Conservation (phyloP, 2,113 vertebrate genomes). For the Caretta caretta region DNA sequence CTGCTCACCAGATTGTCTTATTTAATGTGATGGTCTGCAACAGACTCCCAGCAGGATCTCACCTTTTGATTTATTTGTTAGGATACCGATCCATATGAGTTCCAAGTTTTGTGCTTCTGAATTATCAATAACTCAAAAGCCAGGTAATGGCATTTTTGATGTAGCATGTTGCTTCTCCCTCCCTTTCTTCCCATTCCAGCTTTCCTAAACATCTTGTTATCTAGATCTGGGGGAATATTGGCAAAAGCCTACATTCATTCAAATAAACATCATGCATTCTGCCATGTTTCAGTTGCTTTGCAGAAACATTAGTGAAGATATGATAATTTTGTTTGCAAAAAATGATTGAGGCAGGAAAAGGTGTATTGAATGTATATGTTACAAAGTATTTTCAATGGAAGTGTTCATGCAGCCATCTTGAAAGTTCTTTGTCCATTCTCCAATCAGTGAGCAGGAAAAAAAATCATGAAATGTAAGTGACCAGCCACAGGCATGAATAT, state of each 20-base stretch:
- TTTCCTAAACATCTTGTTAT: not conserved
- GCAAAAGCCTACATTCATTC: not conserved
- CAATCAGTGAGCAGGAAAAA: not conserved
- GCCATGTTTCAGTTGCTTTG: not conserved
- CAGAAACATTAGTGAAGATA: not conserved
- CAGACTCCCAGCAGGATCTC: not conserved
- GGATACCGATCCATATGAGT: not conserved
- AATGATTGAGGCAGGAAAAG: not conserved
- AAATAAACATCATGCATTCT: not conserved
- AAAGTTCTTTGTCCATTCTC: not conserved
- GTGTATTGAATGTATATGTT: too few species aligned
- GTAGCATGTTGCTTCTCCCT: not conserved
- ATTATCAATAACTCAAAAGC: not conserved
- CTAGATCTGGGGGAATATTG: accelerated
- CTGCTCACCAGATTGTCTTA: not conserved
- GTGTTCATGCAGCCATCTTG: not conserved
- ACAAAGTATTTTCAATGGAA: not conserved
- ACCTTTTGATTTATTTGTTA: not conserved
- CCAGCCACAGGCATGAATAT: not conserved
- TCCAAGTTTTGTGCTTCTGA: not conserved
- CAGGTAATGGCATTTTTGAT: not conserved
- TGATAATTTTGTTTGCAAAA: not conserved
- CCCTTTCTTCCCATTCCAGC: not conserved
- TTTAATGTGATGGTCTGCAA: not conserved
- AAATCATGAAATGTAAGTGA: not conserved